These are phyloP conservation scores for Muraenolepis orangiensis DNA, from an alignment of 2,797 vertebrate species.

Conservation along the genomic window DNA sequence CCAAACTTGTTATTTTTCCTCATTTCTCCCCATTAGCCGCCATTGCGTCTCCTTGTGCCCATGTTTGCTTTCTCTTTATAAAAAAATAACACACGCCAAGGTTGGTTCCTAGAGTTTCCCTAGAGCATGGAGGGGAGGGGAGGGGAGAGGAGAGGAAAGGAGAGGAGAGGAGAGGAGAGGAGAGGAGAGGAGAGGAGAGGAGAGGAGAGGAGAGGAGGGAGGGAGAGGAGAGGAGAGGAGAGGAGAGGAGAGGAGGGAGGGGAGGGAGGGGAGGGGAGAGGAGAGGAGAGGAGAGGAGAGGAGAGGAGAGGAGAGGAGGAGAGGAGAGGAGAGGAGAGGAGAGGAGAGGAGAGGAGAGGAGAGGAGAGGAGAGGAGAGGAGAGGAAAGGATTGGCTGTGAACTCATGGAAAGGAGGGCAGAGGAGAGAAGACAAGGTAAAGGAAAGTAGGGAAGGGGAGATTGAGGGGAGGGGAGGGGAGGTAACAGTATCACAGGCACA, in stretches of 20 bases:
- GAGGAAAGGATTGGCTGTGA: background rate
- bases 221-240: no score
- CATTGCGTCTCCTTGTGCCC: conserved; percentile 13
- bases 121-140: background rate
- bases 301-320: background rate
- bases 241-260: background rate
- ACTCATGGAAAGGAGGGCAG: no score
- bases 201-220: background rate
- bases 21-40: conserved; percentile 9
- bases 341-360: background rate
- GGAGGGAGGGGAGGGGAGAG: background rate
- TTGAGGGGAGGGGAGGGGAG: background rate
- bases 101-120: background rate
- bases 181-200: background rate
- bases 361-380: background rate
- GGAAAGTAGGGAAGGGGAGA: background rate
- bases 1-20: conserved; percentile 25
- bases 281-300: background rate
- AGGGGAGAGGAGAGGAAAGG: background rate
- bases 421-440: background rate
- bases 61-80: conserved; percentile 12
- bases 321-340: background rate
- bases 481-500: background rate
- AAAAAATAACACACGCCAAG: conserved; percentile 2
- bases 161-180: background rate